Evolutionary conservation across 1,140 invertebrate genomes (phyloP).

Genomic region (Varroa destructor): DNA sequence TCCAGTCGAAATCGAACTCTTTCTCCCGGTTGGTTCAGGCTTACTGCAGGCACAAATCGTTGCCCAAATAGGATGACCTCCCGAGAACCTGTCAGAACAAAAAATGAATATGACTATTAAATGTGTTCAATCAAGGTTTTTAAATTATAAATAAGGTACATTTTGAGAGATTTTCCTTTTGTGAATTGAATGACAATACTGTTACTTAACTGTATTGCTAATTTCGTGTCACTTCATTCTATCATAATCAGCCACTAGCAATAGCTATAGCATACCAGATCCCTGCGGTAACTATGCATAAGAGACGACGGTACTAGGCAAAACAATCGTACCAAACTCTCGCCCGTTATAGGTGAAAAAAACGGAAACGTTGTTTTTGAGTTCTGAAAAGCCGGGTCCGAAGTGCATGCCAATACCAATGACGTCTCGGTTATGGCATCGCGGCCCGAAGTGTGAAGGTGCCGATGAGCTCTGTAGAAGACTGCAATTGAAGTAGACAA

Average conservation of each 20-base stretch:
- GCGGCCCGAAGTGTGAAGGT: constrained; percentile 6
- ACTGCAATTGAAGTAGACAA: neutral
- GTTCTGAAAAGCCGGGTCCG: neutral
- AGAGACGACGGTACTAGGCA: neutral
- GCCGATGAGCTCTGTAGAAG: constrained; percentile 4
- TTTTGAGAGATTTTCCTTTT: too few species aligned
- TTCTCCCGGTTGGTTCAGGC: constrained; percentile 18
- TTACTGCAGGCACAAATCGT: constrained; percentile 9
- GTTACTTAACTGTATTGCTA: too few species aligned
- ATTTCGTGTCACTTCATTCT: too few species aligned
- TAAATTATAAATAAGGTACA: too few species aligned
- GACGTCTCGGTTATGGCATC: constrained; percentile 19
- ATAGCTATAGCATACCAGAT: too few species aligned
- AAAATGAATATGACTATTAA: too few species aligned
- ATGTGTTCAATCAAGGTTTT: too few species aligned
- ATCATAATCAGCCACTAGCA: too few species aligned
- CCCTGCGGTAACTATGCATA: too few species aligned
- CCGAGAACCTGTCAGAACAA: neutral
- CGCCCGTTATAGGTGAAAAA: constrained; percentile 18
- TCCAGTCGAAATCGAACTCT: constrained; percentile 5
- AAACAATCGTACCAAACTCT: neutral
- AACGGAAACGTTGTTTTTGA: neutral
- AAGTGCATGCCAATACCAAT: constrained; percentile 1
- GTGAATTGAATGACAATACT: too few species aligned
- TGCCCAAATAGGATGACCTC: neutral